Percentiles rank a stretch among this genome's conserved stretches.
These are phyloP conservation scores for Drosophila funebris DNA, from an alignment of 1,140 invertebrate genomes.

Conservation along the genomic window DNA sequence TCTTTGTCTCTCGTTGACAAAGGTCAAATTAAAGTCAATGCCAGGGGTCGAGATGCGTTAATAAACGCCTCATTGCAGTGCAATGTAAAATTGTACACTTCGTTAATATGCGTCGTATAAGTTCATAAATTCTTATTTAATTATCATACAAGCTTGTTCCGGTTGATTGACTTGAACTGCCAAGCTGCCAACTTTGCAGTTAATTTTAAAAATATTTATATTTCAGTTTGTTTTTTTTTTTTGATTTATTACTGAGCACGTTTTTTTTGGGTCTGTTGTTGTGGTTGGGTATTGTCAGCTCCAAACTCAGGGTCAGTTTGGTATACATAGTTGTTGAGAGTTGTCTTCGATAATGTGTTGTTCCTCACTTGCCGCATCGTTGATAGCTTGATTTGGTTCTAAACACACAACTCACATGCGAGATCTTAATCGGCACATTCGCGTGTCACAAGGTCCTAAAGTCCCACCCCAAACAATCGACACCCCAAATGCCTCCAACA, in stretches of 20 bases:
- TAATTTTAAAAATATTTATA: slow-evolving; percentile 20
- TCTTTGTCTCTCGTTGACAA: slow-evolving; percentile 22
- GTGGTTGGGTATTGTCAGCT: slow-evolving; percentile 1
- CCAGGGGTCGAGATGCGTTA: slow-evolving; percentile 26
- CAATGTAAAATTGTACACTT: slow-evolving; percentile 9
- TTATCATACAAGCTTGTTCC: slow-evolving; percentile 33
- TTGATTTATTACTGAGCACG: slow-evolving; percentile 48
- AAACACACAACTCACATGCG: slow-evolving; percentile 27
- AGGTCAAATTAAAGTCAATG: slow-evolving; percentile 46
- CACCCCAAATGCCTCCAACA: background rate
- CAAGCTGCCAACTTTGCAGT: slow-evolving; percentile 26
- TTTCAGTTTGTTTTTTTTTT: slow-evolving; percentile 9
- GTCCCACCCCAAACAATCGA: background rate
- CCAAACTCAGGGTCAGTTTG: slow-evolving; percentile 24
- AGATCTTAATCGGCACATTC: slow-evolving; percentile 34
- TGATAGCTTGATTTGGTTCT: slow-evolving; percentile 14
- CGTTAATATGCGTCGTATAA: background rate
- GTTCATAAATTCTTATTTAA: slow-evolving; percentile 36
- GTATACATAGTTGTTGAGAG: background rate
- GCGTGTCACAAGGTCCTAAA: slow-evolving; percentile 40
- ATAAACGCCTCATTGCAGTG: slow-evolving; percentile 32
- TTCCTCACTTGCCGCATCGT: slow-evolving; percentile 19
- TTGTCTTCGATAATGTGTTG: slow-evolving; percentile 4
- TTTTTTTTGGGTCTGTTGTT: slow-evolving; percentile 17
- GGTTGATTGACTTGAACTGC: slow-evolving; percentile 30